Base-by-base conservation (phyloP, 2,113 vertebrate genomes). In the Plotosus lineatus region DNA sequence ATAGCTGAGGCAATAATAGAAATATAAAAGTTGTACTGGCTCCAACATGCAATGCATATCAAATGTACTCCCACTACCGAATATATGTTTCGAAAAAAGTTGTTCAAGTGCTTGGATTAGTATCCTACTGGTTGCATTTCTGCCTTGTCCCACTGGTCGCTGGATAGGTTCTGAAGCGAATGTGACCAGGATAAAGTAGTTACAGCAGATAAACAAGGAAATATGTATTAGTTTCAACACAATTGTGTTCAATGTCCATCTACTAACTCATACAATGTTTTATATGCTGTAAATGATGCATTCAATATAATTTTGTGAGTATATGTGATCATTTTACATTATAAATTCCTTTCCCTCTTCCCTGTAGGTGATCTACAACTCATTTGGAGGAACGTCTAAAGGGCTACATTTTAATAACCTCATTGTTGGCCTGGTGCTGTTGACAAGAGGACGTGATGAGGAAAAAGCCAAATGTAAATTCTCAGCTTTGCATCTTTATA, bases 331-430 rank as follows among this genome's bases (percentile, higher is more conserved):
- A 26, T 28, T 11, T 66, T 23, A 23, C 12, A 42, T 44, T 7
- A 11, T 65, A 11, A 1, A 23, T 17, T 40, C 36, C 63, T 75
- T 9, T 86, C 23, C n/a, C n/a, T 75, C 23, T 74, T 50, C 68
- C 36, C 51, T 86, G 23, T 85, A 99, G 97, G 97, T 98, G 88
- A 99, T 99, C 89, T 99, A 98, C 90, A 95, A 91, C 88, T 99
- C 98, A 2, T 99, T 99, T 81, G 97, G 98, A 89, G 98, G 98
- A 87, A 95, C 94, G 23, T 92, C 97, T 44, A 99, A 99, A 95
- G 97, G 98, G 19, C 92, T 99, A 2, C 96, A 98, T 90, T 99
- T 99, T 89, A 99, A 99, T 93, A 98, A 98, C 85, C 91, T 99
- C 86, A 98, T 98, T 46, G 95, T 99, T 1, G 98, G 98, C 60